Percentiles rank a stretch among this genome's conserved stretches.
Evolutionary conservation across 1,140 invertebrate species (phyloP).

Genomic region (Diorhabda elongata): DNA sequence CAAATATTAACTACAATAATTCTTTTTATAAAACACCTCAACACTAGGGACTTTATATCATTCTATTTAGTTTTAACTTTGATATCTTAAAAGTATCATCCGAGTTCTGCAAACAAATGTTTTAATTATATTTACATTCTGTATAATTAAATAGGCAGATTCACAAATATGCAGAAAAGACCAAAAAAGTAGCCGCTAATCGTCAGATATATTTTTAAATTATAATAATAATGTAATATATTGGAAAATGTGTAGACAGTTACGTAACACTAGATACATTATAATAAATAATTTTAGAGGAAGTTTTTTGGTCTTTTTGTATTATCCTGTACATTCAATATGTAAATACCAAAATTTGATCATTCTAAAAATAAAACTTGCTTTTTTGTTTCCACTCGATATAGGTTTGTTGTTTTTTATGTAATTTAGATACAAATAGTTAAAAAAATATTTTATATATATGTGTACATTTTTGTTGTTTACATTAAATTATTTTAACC

Average conservation of each 20-base stretch:
- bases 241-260: not conserved
- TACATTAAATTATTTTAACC: conserved; percentile 40
- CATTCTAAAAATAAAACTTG: conserved; percentile 27
- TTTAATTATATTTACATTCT: conserved; percentile 9
- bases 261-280: no score
- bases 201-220: conserved; percentile 4
- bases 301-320: conserved; percentile 20
- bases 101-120: conserved; percentile 8
- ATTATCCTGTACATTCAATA: conserved; percentile 38
- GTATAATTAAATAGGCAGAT: conserved; percentile 10
- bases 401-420: conserved; percentile 37
- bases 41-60: conserved; percentile 15
- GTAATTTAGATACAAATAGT: conserved; percentile 33
- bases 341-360: conserved; percentile 37
- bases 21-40: conserved; percentile 23
- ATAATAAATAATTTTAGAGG: not conserved
- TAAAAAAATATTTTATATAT: conserved; percentile 34
- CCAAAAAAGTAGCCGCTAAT: conserved; percentile 11
- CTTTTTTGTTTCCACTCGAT: conserved; percentile 32
- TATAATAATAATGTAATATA: conserved; percentile 14
- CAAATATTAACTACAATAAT: conserved; percentile 5
- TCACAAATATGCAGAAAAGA: conserved; percentile 20
- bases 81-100: not conserved
- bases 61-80: conserved; percentile 8
- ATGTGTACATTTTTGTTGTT: conserved; percentile 41